These are phyloP conservation scores for Catocala fraxini DNA, from an alignment of 2,888 invertebrate genomes.

Conservation along the genomic window DNA sequence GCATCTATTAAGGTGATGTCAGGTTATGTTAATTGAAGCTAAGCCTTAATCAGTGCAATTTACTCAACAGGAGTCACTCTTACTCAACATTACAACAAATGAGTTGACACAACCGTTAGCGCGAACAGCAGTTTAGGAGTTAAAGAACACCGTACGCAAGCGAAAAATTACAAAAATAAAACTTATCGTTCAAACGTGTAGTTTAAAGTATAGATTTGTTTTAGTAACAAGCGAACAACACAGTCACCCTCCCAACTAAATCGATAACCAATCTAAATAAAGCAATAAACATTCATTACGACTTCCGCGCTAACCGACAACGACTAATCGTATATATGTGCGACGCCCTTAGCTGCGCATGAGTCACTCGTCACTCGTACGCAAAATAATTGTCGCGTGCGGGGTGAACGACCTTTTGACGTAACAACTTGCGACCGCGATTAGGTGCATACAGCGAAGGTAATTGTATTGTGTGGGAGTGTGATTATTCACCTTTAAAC, in stretches of 20 bases:
- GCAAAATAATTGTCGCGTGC: conserved; percentile 56
- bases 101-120: no score
- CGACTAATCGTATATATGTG: not conserved
- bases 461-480: not conserved
- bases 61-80: no score
- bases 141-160: no score
- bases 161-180: no score
- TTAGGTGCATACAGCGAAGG: not conserved
- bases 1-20: no score
- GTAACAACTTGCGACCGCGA: conserved; percentile 3
- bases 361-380: conserved; percentile 37
- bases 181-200: no score
- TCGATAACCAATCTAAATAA: conserved; percentile 28
- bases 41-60: no score
- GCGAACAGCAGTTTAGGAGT: no score
- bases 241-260: not conserved
- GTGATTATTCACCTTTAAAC: not conserved
- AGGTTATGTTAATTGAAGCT: no score
- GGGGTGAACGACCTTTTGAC: conserved; percentile 48
- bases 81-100: no score
- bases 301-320: conserved; percentile 35
- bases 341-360: conserved; percentile 30
- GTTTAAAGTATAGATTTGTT: no score
- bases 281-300: conserved; percentile 25
- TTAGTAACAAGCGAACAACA: no score